Conservation (phyloP, 2,113 vertebrate genomes). For the Ibidorhyncha struthersii region DNA sequence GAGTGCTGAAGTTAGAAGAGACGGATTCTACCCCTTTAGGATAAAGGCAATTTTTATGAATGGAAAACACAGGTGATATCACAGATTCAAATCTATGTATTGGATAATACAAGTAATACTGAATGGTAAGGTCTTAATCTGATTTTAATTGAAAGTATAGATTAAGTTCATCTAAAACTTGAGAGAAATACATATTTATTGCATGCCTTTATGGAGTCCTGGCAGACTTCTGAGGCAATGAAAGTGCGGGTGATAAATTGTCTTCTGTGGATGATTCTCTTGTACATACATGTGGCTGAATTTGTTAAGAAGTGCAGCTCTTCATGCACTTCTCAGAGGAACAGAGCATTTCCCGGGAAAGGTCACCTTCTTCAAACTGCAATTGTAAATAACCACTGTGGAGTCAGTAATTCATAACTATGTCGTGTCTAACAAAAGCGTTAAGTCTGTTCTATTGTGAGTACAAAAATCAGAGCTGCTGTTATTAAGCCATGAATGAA, state of each 20-base stretch:
- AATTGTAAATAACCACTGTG: not conserved
- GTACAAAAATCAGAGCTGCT: not conserved
- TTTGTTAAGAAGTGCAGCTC: not conserved
- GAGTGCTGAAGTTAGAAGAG: not conserved
- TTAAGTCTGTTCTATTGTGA: not conserved
- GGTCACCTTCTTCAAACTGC: not conserved
- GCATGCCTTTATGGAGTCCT: not conserved
- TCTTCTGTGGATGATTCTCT: not conserved
- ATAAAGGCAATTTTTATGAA: not conserved
- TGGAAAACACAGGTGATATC: not conserved
- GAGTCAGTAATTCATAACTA: not conserved
- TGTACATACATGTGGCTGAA: not conserved
- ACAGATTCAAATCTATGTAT: not conserved
- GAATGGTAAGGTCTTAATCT: not conserved
- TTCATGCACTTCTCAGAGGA: not conserved
- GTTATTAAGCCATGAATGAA: not conserved
- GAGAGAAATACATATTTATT: not conserved
- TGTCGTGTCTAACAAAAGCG: not conserved
- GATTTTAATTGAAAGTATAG: not conserved
- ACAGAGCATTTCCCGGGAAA: not conserved
- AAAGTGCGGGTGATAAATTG: not conserved
- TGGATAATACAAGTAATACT: not conserved
- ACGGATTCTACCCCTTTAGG: not conserved
- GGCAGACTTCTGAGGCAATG: not conserved
- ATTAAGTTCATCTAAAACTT: not conserved